phyloP scores from a whole-genome alignment of 23 tunicate genomes.

The Styela clava region DNA sequence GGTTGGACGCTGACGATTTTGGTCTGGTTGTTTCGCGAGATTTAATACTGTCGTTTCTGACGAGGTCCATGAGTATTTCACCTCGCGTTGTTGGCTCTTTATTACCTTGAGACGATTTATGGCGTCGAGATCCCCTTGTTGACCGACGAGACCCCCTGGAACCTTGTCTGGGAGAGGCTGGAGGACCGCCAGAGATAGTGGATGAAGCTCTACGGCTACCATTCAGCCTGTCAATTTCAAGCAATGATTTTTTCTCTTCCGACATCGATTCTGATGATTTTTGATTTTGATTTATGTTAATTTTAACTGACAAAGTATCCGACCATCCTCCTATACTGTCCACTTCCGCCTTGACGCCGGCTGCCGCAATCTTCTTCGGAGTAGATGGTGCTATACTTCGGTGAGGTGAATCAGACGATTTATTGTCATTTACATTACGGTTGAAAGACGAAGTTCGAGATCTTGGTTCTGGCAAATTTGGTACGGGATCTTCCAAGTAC shows the following conservation, averaged over 20 bases:
- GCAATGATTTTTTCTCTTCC: conserved; percentile 7
- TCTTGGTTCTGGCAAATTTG: background rate
- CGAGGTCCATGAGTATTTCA: conserved; percentile 7
- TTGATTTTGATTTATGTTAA: background rate
- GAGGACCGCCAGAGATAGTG: background rate
- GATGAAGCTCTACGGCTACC: background rate
- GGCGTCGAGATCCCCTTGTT: background rate
- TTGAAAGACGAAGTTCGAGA: background rate
- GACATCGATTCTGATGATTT: background rate
- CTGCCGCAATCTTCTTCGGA: background rate
- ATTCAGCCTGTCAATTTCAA: background rate
- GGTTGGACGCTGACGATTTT: background rate
- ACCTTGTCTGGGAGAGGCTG: conserved; percentile 18
- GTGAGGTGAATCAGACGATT: background rate
- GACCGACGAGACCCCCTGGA: conserved; percentile 23
- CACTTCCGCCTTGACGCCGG: background rate
- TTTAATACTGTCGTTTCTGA: conserved; percentile 9
- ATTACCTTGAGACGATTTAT: background rate
- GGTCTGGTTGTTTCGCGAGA: background rate
- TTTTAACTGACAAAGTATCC: background rate
- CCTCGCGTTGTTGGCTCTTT: background rate
- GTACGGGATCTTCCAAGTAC: background rate
- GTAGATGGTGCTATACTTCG: background rate
- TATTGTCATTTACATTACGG: background rate
- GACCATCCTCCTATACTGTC: conserved; percentile 12